These are phyloP conservation scores for Drosophila mayaguana DNA, from an alignment of 2,888 invertebrate genomes.

Conservation along the genomic window DNA sequence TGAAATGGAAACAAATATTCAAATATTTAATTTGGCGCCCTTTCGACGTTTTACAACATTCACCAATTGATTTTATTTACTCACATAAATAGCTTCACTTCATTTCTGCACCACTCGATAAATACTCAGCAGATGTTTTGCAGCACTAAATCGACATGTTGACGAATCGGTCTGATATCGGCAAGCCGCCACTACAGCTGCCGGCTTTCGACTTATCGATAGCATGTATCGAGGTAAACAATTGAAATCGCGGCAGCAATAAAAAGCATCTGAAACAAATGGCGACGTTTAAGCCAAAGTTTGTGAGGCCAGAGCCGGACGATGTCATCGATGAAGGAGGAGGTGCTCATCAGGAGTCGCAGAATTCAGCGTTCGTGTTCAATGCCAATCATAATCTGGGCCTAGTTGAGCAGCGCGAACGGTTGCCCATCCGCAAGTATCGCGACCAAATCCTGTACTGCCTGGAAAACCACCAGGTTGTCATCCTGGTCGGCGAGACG, in stretches of 20 bases:
- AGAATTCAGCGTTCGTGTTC: slow-evolving; percentile 89
- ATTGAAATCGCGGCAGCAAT: slow-evolving; percentile 18
- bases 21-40: no score
- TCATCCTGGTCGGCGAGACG: slow-evolving; percentile 96
- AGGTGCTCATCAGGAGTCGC: slow-evolving; percentile 49
- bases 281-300: slow-evolving; percentile 71
- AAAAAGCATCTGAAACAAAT: slow-evolving; percentile 17
- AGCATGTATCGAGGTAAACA: slow-evolving; percentile 3
- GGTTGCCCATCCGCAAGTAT: slow-evolving; percentile 94
- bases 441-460: slow-evolving; percentile 95
- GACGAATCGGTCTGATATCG: not conserved
- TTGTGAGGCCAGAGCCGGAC: slow-evolving; percentile 71
- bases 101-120: not conserved
- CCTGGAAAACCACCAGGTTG: slow-evolving; percentile 94
- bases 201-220: slow-evolving; percentile 1
- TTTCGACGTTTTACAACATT: no score
- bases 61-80: no score
- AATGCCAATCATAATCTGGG: slow-evolving; percentile 94
- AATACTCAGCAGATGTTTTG: not conserved
- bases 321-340: slow-evolving; percentile 80
- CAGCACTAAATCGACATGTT: not conserved
- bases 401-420: slow-evolving; percentile 92
- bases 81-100: no score
- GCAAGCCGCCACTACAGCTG: slow-evolving; percentile 3
- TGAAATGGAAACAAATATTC: no score